Evolutionary conservation across 2,113 vertebrate genomes (phyloP), one percentile per base, ranked within the genome.

Genomic region (Eudyptes chrysolophus): DNA sequence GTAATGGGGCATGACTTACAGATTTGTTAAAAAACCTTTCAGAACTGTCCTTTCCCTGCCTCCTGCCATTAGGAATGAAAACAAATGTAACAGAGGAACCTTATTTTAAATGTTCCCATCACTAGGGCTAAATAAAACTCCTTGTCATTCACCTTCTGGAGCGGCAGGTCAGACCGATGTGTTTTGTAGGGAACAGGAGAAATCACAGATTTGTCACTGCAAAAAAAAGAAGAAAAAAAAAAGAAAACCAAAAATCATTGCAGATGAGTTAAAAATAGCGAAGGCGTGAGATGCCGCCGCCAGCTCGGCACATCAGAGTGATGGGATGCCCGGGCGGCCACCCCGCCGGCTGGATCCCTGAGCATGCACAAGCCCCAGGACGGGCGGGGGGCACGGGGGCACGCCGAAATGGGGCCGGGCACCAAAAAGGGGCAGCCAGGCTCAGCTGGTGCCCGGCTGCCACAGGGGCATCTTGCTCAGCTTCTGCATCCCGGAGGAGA

Each of bases 121-220:
- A 5, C 80, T 57, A 92, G 72, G 84, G 92, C 97, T 98, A 98
- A 98, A 96, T 97, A 98, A 98, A 97, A 94, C 97, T 98, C 84
- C 97, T 96, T 98, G 98, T 94, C 97, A 98, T 97, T 97, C 94
- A 96, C 94, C 96, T 97, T 96, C 98, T 94, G 96, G 96, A 97
- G 87, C 65, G 42, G 85, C 92, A 94, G 96, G 96, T 92, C 97
- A 92, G 88, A 94, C 85, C 22, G 27, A 93, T 26, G 51, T 0
- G 0, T 96, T 92, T 76, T 51, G 84, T 54, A 80, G 62, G 68
- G 46, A 96, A 85, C 55, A 72, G 68, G 58, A 85, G 84, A 90
- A 94, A 95, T 93, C 93, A 80, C 89, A 94, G 84, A 95, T 95
- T 87, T 85, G 75, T 88, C 71, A 75, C 79, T 51, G 69, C 1